Base-by-base conservation (phyloP, 2,797 vertebrate species). In the Tiaroga cobitis region DNA sequence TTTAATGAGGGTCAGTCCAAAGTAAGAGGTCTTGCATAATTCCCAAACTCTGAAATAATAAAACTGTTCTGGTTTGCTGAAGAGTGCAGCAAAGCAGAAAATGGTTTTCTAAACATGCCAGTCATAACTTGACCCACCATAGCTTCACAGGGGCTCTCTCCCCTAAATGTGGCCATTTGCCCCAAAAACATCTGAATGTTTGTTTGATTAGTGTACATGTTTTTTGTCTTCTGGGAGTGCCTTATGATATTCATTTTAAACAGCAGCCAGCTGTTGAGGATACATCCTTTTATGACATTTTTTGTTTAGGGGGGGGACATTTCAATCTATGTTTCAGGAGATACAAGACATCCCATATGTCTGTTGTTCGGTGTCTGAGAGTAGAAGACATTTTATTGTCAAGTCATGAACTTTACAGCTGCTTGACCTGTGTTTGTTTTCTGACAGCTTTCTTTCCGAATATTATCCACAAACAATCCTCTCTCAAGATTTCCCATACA, bases 81-180 rank as follows among this genome's bases (percentile, higher is more conserved):
- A 87, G 90, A 92, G 91, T 85, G 92, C 93, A 93, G 91, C 91
- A 89, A 87, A 94, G 94, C 94, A 94, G 94, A 96, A 95, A 94
- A 94, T 93, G 86, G 92, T 88, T 93, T 72, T 89, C 90, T 93
- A 94, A 95, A 95, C 94, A 95, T 94, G 93, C 89, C 94, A 93
- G 89, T 95, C 94, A 95, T 90, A 88, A 56, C 89, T 90, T 89
- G 89, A 89, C 19, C 73, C 68, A 24, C 85, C 34, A 87, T 63
- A 82, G 84, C 83, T 46, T 85, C 74, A 56, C 46, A 84, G 32
- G 2, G 76, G 82, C 32, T 72, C 90, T 34, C 81, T 77, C 69
- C 76, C 87, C 72, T 72, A 74, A 90, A 88, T 92, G 89, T 81
- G 90, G 85, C 88, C 56, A 90, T 86, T 90, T 89, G 84, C 87